Evolutionary conservation across 2,888 invertebrate genomes (phyloP).

Genomic region (Gastrophysa polygoni): DNA sequence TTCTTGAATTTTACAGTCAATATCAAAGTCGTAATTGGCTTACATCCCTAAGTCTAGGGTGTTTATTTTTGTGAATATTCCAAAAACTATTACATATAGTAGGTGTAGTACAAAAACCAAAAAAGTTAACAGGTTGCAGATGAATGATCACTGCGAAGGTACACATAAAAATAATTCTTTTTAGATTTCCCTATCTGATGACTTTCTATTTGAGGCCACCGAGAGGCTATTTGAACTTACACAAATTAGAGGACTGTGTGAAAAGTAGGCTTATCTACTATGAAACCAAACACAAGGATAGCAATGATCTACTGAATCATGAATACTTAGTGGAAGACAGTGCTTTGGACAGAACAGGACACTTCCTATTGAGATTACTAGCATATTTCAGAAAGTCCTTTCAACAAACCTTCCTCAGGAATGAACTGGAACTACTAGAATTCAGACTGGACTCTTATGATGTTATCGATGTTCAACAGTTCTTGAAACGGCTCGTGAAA

Average conservation of each 20-base stretch:
- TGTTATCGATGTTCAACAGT: slow-evolving; percentile 21
- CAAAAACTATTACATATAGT: too few relatives aligned
- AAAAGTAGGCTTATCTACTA: slow-evolving; percentile 62
- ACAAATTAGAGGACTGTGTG: slow-evolving; percentile 63
- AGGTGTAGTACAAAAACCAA: too few relatives aligned
- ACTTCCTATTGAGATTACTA: slow-evolving; percentile 62
- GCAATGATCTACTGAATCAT: slow-evolving; percentile 50
- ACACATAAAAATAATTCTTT: too few relatives aligned
- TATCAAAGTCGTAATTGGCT: too few relatives aligned
- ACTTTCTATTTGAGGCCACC: slow-evolving; percentile 64
- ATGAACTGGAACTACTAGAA: slow-evolving; percentile 32
- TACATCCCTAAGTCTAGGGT: too few relatives aligned
- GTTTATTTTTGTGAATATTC: too few relatives aligned
- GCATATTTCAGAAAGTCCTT: slow-evolving; percentile 54
- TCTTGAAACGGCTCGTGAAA: slow-evolving; percentile 34
- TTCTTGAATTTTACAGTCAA: too few relatives aligned
- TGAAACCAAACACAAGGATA: slow-evolving; percentile 49
- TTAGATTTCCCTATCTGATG: slow-evolving; percentile 29
- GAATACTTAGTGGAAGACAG: slow-evolving; percentile 67
- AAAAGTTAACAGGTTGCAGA: too few relatives aligned
- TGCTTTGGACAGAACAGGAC: slow-evolving; percentile 65
- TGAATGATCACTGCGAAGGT: too few relatives aligned
- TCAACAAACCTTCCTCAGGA: slow-evolving; percentile 48
- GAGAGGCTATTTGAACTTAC: slow-evolving; percentile 61
- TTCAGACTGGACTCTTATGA: slow-evolving; percentile 35